phyloP scores from a whole-genome alignment of 1,140 invertebrate species.

The Zaprionus capensis region DNA sequence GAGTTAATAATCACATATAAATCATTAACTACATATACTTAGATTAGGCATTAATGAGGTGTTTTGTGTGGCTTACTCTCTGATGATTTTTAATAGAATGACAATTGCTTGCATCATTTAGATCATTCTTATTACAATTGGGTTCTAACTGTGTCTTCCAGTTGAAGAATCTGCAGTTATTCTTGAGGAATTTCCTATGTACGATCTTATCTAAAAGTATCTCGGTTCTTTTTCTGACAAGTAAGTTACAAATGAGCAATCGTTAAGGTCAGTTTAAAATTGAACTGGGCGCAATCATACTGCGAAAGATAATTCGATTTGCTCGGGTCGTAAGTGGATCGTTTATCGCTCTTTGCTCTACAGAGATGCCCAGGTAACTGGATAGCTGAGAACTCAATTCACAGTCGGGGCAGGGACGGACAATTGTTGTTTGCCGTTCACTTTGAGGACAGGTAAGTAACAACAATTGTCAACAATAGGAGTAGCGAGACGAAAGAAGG shows the following conservation, averaged over 20 bases:
- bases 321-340: slow-evolving; percentile 18
- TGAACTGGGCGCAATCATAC: background rate
- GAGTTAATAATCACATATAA: background rate
- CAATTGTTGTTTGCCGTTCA: slow-evolving; percentile 60
- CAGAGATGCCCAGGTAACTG: slow-evolving; percentile 57
- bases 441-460: slow-evolving; percentile 44
- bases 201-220: background rate
- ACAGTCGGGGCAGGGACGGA: slow-evolving; percentile 3
- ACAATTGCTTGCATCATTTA: no score
- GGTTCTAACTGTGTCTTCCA: no score
- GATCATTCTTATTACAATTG: no score
- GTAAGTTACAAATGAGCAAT: background rate
- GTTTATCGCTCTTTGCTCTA: slow-evolving; percentile 11
- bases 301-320: slow-evolving; percentile 2
- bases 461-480: slow-evolving; percentile 55
- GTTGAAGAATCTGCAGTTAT: background rate
- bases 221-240: slow-evolving; percentile 4
- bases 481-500: background rate
- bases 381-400: slow-evolving; percentile 65
- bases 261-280: background rate
- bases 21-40: background rate
- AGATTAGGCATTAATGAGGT: no score
- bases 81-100: no score
- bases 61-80: no score
- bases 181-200: background rate